These are phyloP conservation scores for Clupea harengus DNA, from an alignment of 2,113 vertebrate genomes.

Conservation along the genomic window DNA sequence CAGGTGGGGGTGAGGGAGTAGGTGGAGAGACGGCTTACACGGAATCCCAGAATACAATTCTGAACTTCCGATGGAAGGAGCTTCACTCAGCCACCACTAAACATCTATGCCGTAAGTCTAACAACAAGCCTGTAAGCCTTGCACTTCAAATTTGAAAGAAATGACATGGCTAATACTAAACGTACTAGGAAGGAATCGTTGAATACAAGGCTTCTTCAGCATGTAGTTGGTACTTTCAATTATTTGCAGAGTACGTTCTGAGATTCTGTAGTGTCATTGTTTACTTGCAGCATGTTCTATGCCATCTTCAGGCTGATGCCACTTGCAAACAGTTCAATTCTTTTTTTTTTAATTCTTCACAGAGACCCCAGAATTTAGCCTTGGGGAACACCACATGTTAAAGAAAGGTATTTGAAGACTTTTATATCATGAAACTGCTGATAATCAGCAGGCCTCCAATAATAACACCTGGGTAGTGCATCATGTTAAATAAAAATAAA, in stretches of 20 bases:
- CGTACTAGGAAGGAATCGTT: not conserved
- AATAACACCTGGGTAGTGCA: not conserved
- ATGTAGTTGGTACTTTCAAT: too few relatives aligned
- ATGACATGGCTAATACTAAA: not conserved
- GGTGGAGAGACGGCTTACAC: conserved; percentile 55
- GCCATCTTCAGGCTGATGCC: too few relatives aligned
- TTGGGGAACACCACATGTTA: conserved; percentile 14
- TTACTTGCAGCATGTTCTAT: too few relatives aligned
- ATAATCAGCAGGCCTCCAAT: not conserved
- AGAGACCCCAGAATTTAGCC: not conserved
- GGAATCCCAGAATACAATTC: conserved; percentile 46
- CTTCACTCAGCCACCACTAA: conserved; percentile 41
- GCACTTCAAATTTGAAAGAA: not conserved
- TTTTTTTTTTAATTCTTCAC: too few relatives aligned
- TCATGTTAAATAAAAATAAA: too few relatives aligned
- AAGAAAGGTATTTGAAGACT: conserved; percentile 14
- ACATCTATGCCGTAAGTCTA: conserved; percentile 19
- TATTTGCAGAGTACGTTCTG: too few relatives aligned
- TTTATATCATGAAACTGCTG: not conserved
- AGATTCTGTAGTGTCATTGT: too few relatives aligned
- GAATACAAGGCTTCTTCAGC: too few relatives aligned
- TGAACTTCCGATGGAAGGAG: conserved; percentile 50
- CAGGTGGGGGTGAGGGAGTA: conserved; percentile 44
- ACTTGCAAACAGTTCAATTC: too few relatives aligned
- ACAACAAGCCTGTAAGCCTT: not conserved